Base-by-base conservation (phyloP, 2,113 vertebrate species). In the Cnemophilus loriae region DNA sequence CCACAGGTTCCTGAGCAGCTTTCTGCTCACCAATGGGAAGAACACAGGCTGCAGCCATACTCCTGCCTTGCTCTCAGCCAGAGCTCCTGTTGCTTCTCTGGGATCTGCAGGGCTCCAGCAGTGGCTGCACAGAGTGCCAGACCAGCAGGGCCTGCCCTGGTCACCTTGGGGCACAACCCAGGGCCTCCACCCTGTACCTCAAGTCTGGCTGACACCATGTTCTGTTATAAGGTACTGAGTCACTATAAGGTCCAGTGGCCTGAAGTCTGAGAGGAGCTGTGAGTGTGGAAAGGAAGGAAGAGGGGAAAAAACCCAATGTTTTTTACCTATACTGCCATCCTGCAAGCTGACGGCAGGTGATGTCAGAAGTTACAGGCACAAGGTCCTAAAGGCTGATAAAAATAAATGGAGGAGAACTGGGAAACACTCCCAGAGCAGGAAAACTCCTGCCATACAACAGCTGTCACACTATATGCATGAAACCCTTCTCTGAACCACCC, bases 171-270 rank as follows among this genome's bases (percentile, higher is more conserved):
- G n/a, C 39, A 69, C 50, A 57, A 12, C 1, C 26, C 59, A 30
- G 39, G 12, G 30, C n/a, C 24, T 44, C 30, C 26, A 24, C 32
- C 3, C 1, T 0, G 3, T 12, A 52, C 22, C 24, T 4, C 39
- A 24, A 23, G 52, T 0, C 1, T 35, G 57, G 55, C 49, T 44
- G 56, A 42, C n/a, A 47, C 28, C 23, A 30, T 16, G 35, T 42
- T 57, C 17, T 90, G 42, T 46, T 44, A 9, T 4, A 49, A 77
- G 21, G 21, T 11, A 33, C 74, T 35, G 55, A 49, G 17, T 10
- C 37, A 37, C 63, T 63, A 3, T 27, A 67, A 56, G 22, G 24
- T 30, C 56, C 61, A 47, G 33, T 26, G 39, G 47, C 23, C 65
- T 65, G 3, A 84, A 70, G 39, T 42, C 41, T 87, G 20, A 10